Evolutionary conservation across 2,113 vertebrate species (phyloP).

Genomic region (Mesembrinibis cayennensis): DNA sequence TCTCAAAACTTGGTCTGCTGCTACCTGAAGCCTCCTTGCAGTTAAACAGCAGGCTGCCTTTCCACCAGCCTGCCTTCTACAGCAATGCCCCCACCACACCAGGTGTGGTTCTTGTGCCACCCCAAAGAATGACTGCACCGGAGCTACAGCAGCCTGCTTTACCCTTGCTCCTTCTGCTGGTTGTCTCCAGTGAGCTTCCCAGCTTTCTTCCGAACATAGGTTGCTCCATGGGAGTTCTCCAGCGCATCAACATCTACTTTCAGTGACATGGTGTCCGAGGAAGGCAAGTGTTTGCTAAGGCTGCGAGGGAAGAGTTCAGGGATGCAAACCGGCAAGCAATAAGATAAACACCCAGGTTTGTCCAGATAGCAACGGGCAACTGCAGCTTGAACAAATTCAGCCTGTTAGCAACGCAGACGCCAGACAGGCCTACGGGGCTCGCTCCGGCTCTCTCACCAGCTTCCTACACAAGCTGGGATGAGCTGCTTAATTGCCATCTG

Average conservation of each 20-base stretch:
- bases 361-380: background rate
- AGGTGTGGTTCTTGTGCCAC: background rate
- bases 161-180: conserved; percentile 89
- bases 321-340: conserved; percentile 15
- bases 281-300: conserved; percentile 95
- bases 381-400: background rate
- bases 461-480: background rate
- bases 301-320: conserved; percentile 76
- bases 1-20: background rate
- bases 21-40: background rate
- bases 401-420: background rate
- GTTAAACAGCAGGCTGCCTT: background rate
- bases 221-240: conserved; percentile 97
- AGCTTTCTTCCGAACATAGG: conserved; percentile 91
- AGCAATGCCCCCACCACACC: background rate
- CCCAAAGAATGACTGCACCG: background rate
- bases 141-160: background rate
- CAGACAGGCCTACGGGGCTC: background rate
- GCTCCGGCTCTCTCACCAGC: background rate
- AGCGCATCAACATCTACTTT: conserved; percentile 95
- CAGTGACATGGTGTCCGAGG: conserved; percentile 90
- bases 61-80: background rate
- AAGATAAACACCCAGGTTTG: background rate
- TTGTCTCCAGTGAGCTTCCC: conserved; percentile 86
- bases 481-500: background rate